Base-by-base conservation (phyloP, 2,888 invertebrate genomes). In the Bibio marci region DNA sequence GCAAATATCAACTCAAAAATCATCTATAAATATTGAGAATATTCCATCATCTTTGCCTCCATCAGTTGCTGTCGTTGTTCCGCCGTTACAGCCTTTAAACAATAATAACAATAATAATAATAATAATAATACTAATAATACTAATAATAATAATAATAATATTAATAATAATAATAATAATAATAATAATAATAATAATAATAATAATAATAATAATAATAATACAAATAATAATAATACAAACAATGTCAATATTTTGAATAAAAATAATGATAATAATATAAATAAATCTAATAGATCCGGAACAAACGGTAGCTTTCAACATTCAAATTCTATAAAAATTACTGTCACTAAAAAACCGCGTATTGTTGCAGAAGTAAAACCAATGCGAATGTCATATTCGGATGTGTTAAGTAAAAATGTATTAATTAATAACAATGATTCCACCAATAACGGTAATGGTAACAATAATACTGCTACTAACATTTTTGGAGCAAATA, bases 361-460 rank as follows among this genome's bases (percentile, higher is more conserved):
- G 8, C 69, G 83, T 37, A 82, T 81, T 56, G 75, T 85, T 1
- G 85, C 83, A 28, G 85, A 85, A 62, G 85, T 86, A 0, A 81
- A 81, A 51, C 85, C 85, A 1, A 85, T 85, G 83, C 70, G 85
- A 39, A 83, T 85, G 37, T 77, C 80, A 12, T 86, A 86, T 56
- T 86, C 86, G 0, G 85, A 83, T 63, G 82, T 86, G 7, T 55
- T 86, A 31, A 76, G 81, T 25, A 86, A 86, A 59, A 66, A 66
- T 44, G 62, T 64, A 27, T 37, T 36, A 12, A 69, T 67, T 45
- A 71, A 66, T 49, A 70, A 65, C 48, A 48, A 58, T 19, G 59
- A 53, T 41, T 44, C 58, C 22, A 22, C 8, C 22, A 22, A 22
- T 8, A 8, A 22, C 15, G 57, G 63, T 3, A 65, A 63, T 47